Conservation (phyloP, 2,888 invertebrate species). For the Cyaniris semiargus region DNA sequence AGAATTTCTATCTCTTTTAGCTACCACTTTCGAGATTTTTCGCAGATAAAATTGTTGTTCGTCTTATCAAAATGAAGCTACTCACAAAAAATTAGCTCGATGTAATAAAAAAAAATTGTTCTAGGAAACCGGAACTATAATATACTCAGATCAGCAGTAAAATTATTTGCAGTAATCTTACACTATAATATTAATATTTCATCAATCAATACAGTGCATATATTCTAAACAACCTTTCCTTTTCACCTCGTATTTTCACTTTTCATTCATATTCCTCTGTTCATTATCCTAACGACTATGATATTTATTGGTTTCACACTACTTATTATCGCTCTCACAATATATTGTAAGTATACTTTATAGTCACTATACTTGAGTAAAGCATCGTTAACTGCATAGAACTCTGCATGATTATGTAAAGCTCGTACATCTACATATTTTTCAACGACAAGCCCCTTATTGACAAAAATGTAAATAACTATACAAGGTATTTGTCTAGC, state of each 20-base stretch:
- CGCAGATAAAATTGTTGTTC: no score
- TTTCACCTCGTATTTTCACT: slow-evolving; percentile 3
- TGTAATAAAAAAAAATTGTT: no score
- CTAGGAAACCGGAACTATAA: no score
- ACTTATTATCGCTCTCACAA: not conserved
- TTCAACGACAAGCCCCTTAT: no score
- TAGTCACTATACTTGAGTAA: not conserved
- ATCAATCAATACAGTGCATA: not conserved
- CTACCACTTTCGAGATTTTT: no score
- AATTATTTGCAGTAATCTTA: no score
- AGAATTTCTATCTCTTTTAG: no score
- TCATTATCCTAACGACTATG: slow-evolving; percentile 6
- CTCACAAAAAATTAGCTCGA: no score
- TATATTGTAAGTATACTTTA: not conserved
- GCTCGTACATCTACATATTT: not conserved
- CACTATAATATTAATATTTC: not conserved
- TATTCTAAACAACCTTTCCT: not conserved
- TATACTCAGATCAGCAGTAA: no score
- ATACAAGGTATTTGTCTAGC: no score
- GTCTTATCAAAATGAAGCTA: no score
- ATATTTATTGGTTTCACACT: slow-evolving; percentile 15
- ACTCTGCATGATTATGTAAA: not conserved
- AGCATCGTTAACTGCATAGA: not conserved
- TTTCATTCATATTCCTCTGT: slow-evolving; percentile 1
- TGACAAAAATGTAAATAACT: no score